Evolutionary conservation across 2,113 vertebrate species (phyloP).

Genomic region (Notothenia rossii): DNA sequence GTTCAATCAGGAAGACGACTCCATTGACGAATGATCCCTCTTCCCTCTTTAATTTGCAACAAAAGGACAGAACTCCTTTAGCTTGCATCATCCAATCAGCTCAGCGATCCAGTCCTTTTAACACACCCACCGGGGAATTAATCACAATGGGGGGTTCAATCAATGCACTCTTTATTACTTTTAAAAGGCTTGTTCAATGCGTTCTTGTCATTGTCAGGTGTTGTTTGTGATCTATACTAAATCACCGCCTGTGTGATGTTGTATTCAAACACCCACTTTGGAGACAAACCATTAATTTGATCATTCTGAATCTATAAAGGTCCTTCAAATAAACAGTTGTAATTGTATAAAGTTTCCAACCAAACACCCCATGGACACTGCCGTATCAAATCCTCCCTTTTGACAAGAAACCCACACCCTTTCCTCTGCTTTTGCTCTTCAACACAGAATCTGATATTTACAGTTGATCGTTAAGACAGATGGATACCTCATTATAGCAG

Average conservation of each 20-base stretch:
- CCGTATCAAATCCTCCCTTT: background rate
- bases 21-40: slow-evolving; percentile 43
- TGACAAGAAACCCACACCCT: too few species aligned
- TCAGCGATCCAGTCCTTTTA: slow-evolving; percentile 35
- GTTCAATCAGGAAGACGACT: slow-evolving; percentile 53
- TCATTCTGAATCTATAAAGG: background rate
- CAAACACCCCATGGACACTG: background rate
- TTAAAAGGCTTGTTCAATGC: slow-evolving; percentile 7
- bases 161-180: slow-evolving; percentile 26
- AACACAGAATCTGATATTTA: background rate
- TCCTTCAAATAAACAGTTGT: background rate
- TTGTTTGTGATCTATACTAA: background rate
- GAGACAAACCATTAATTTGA: background rate
- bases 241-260: background rate
- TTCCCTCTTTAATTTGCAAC: slow-evolving; percentile 29
- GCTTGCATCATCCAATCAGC: slow-evolving; percentile 50
- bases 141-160: slow-evolving; percentile 23
- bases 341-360: background rate
- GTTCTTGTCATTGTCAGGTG: background rate
- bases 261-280: background rate
- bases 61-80: slow-evolving; percentile 22
- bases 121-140: slow-evolving; percentile 41
- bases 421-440: background rate
- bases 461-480: background rate
- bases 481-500: background rate